Evolutionary conservation across 2,888 invertebrate genomes (phyloP), one percentile per base, ranked within the genome.

Genomic region (Zonitis immaculata): DNA sequence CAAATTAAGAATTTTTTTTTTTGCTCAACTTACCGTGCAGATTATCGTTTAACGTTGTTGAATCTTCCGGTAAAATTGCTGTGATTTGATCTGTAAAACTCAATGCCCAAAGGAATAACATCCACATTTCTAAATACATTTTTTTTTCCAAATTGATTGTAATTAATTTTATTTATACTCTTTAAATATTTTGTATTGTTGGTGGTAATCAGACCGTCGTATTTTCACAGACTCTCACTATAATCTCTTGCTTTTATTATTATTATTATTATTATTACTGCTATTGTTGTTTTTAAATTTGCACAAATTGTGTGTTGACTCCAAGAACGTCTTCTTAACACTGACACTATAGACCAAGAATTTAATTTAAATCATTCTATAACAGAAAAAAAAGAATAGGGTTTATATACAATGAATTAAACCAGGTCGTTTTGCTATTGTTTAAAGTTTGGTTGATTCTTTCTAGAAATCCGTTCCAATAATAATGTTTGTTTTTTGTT

Each of bases 51-150:
- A 66, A 50, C 8, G 57, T 60, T 1, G 67, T 56, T n/a, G 66
- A 59, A 52, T 74, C 73, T 54, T 75, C 74, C 2, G 72, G 66
- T 16, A 74, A 44, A 50, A 73, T 71, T n/a, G 68, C 69, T 22
- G 27, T 53, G 9, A 49, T 58, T 22, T 54, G 55, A 58, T 72
- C 73, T 45, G 71, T 69, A 42, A 72, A 65, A 62, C 71, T 73
- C 8, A 75, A 60, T 1, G 73, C 72, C 69, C 73, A 71, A 54
- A 75, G 61, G 48, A 74, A 72, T 52, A 74, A 57, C 70, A 74
- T 71, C 73, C 73, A 74, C 66, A 64, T 67, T 49, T 72, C 65
- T 27, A 70, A 54, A 59, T 68, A 67, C 73, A 72, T 73, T n/a
- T n/a, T n/a, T n/a, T n/a, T n/a, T n/a, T n/a, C n/a, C n/a, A n/a